These are phyloP conservation scores for Recurvirostra avosetta DNA, from an alignment of 2,113 vertebrate genomes.

Conservation along the genomic window DNA sequence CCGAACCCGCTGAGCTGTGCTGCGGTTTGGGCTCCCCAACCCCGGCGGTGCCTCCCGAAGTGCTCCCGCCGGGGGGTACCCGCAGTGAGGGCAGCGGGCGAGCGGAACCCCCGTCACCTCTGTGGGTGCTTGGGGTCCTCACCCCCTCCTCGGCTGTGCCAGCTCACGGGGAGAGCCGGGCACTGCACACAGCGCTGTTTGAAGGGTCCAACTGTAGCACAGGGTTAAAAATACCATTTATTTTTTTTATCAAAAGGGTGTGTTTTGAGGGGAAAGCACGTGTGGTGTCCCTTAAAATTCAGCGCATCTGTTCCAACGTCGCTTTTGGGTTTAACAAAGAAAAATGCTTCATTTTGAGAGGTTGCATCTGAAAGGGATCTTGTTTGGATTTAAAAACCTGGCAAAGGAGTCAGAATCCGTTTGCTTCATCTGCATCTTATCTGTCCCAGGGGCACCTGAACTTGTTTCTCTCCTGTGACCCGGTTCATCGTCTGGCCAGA, in stretches of 20 bases:
- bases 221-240: not conserved
- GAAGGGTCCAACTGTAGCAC: not conserved
- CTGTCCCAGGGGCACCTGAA: not conserved
- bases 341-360: not conserved
- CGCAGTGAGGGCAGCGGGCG: rapidly evolving
- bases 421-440: not conserved
- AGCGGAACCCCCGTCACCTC: not conserved
- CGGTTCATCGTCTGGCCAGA: rapidly evolving
- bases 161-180: not conserved
- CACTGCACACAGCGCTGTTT: not conserved
- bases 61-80: rapidly evolving
- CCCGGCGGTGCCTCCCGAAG: rapidly evolving
- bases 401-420: not conserved
- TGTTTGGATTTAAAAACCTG: not conserved
- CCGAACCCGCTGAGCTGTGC: not conserved
- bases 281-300: not conserved
- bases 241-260: not conserved
- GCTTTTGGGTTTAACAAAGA: not conserved
- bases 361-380: not conserved
- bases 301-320: not conserved
- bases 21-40: not conserved
- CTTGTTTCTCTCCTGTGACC: not conserved
- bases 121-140: rapidly evolving
- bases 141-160: not conserved
- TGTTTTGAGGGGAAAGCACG: not conserved